A percentile compares a stretch with the other conserved stretches of the same genome.
Evolutionary conservation across 2,888 invertebrate genomes (phyloP).

Genomic region (Macaria liturata): DNA sequence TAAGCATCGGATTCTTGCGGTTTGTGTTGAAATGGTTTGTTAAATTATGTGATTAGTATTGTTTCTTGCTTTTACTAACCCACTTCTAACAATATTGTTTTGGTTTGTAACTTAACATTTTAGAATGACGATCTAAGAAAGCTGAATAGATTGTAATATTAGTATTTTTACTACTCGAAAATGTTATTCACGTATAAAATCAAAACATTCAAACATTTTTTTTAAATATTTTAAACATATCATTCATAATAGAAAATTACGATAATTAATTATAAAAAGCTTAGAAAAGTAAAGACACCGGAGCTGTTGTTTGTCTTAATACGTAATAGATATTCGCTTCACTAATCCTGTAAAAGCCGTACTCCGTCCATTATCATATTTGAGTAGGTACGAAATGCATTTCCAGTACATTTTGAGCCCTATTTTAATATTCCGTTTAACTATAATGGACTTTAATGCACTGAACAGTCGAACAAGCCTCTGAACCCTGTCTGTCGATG

Average conservation of each 20-base stretch:
- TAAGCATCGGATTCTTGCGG: conserved; percentile 34
- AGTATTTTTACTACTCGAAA: too few species aligned
- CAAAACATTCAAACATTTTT: too few species aligned
- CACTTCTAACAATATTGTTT: background rate
- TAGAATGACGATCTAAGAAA: too few species aligned
- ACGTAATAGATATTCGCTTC: background rate
- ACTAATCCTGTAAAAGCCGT: background rate
- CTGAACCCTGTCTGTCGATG: conserved; percentile 1
- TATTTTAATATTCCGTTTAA: conserved; percentile 48
- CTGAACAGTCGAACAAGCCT: conserved; percentile 6
- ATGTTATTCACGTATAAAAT: too few species aligned
- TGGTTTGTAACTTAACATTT: too few species aligned
- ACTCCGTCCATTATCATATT: conserved; percentile 10
- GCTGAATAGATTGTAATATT: too few species aligned
- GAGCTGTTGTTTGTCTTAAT: background rate
- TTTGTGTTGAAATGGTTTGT: conserved; percentile 29
- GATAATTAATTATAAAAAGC: too few species aligned
- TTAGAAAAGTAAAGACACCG: background rate
- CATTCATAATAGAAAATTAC: too few species aligned
- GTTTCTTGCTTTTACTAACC: conserved; percentile 8
- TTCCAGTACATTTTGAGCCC: conserved; percentile 39
- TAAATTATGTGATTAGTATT: conserved; percentile 19
- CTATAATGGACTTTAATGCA: conserved; percentile 37
- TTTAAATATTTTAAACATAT: too few species aligned
- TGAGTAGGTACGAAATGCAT: conserved; percentile 17